Evolutionary conservation across 2,113 vertebrate species (phyloP).

Genomic region (Turdus rufiventris): DNA sequence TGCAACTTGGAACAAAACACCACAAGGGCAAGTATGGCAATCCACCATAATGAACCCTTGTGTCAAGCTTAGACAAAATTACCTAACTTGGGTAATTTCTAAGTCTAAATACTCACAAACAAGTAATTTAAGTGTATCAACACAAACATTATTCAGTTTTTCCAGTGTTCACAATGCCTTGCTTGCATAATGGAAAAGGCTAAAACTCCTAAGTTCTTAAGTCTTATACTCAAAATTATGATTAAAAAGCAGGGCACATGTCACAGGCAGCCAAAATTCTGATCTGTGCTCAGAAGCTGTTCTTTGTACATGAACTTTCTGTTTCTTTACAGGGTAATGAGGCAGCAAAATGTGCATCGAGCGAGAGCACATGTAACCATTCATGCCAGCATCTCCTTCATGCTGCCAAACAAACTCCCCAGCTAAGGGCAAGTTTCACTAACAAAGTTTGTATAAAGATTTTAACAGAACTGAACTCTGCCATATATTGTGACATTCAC

Average conservation of each 20-base stretch:
- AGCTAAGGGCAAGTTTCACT: neutral
- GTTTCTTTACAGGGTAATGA: neutral
- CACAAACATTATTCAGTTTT: neutral
- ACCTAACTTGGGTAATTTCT: neutral
- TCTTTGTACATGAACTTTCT: neutral
- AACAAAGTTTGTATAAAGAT: neutral
- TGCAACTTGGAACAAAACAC: neutral
- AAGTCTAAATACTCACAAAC: neutral
- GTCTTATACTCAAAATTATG: neutral
- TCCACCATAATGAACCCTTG: neutral
- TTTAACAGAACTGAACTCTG: neutral
- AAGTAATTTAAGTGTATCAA: slow-evolving; percentile 24
- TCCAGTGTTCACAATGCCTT: neutral
- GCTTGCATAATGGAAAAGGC: slow-evolving; percentile 3
- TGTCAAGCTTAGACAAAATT: neutral
- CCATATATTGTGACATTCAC: neutral
- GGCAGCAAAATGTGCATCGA: neutral
- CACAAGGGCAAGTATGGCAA: neutral
- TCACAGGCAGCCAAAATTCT: neutral
- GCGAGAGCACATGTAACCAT: neutral
- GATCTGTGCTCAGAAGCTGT: neutral
- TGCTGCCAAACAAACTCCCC: neutral
- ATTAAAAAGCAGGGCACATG: neutral
- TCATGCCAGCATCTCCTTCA: neutral
- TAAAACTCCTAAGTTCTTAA: slow-evolving; percentile 34